phyloP scores from a whole-genome alignment of 2,888 invertebrate genomes.

The Rhingia rostrata region DNA sequence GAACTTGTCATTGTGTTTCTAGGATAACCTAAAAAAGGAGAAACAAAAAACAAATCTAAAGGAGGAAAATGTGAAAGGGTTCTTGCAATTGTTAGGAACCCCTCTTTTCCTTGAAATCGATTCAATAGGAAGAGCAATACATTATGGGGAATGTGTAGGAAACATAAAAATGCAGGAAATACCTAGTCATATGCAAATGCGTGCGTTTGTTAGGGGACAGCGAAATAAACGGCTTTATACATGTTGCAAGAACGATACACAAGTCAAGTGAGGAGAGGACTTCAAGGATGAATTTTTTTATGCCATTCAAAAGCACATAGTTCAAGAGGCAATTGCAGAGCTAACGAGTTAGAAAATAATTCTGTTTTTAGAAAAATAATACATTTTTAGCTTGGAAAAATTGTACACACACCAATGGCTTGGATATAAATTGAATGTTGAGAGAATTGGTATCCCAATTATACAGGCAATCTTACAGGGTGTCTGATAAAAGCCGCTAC shows the following conservation, averaged over 20 bases:
- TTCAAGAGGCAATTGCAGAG: too few relatives aligned
- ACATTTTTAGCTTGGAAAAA: too few relatives aligned
- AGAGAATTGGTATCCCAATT: too few relatives aligned
- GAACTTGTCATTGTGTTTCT: constrained; percentile 44
- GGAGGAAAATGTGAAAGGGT: constrained; percentile 16
- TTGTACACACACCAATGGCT: too few relatives aligned
- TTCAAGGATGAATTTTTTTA: too few relatives aligned
- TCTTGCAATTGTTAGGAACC: constrained; percentile 30
- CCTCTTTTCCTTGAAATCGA: constrained; percentile 13
- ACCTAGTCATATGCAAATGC: not conserved
- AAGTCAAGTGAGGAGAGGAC: not conserved
- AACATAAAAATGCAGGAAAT: constrained; percentile 9
- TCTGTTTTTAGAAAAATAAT: too few relatives aligned
- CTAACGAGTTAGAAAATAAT: too few relatives aligned
- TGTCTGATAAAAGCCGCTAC: too few relatives aligned
- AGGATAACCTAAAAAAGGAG: constrained; percentile 64
- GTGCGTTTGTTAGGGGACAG: not conserved
- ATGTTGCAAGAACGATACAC: not conserved
- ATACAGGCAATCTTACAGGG: too few relatives aligned
- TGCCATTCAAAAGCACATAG: too few relatives aligned
- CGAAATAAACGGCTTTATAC: not conserved
- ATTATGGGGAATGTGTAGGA: not conserved
- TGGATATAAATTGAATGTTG: too few relatives aligned
- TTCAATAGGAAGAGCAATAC: not conserved
- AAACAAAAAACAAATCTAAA: not conserved